Evolutionary conservation across 92 coral and sea anemone species (phyloP), one percentile per base, ranked within the genome.

Genomic region (Actinostola sp.): DNA sequence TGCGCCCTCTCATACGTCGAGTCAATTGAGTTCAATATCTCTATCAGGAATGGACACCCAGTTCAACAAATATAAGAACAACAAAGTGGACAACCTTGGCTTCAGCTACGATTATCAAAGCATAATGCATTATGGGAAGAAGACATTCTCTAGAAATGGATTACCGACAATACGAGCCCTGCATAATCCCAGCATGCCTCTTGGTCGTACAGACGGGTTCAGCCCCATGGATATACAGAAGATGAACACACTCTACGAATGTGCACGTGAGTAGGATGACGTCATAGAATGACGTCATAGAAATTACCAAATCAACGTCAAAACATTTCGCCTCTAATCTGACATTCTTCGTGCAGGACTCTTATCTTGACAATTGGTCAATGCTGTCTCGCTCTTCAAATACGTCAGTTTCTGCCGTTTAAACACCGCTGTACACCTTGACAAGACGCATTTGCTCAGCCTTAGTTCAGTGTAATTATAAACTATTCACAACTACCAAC

Each of bases 61-160:
- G 43, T 90, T 90, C 23, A 83, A 80, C 86, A 90, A 87, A 73
- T 90, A 90, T 79, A 85, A 85, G 61, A 79, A 71, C 32, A 79
- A 79, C 79, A 90, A 84, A 68, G 92, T 90, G 20, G 97, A 90
- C 17, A 83, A 87, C 33, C 85, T 90, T 76, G 97, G 79, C 2
- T 90, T 87, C 48, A 88, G 53, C 39, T 90, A 90, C 78, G 97
- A 90, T 57, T 90, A 79, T 63, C 88, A 76, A 33, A 90, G 97
- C 83, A 67, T 90, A 73, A 90, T 90, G 97, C 97, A 90, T 61
- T 90, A 90, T 52, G 92, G 97, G 66, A 86, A 72, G 73, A 73
- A 72, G 56, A 90, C 97, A 51, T 90, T 90, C 65, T 86, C 92
- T 9, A 83, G 72, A 66, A 90, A 90, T 72, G 84, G 85, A 10